These are phyloP conservation scores for Nothoprocta perdicaria DNA, from an alignment of 2,113 vertebrate genomes.

Conservation along the genomic window DNA sequence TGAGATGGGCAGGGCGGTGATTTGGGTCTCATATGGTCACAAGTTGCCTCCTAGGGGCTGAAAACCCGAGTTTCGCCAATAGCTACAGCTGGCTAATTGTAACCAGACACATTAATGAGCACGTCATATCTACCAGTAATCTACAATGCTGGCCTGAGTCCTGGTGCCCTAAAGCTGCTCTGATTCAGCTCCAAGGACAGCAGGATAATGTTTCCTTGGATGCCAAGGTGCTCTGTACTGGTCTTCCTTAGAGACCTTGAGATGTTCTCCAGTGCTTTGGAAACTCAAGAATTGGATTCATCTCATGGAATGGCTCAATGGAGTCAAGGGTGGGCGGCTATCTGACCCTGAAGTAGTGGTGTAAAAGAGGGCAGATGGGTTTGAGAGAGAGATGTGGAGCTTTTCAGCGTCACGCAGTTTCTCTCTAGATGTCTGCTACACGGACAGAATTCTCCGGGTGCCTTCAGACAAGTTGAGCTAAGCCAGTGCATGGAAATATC, in stretches of 20 bases:
- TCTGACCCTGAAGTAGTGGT: background rate
- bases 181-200: background rate
- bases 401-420: background rate
- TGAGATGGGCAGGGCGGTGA: no score
- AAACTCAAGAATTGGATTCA: background rate
- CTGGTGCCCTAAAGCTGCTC: background rate
- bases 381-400: background rate
- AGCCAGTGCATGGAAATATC: no score
- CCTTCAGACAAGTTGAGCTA: no score
- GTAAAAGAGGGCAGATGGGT: background rate
- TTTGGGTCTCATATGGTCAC: background rate
- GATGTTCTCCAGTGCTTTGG: background rate
- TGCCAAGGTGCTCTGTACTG: background rate
- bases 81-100: background rate
- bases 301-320: background rate
- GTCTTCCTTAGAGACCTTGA: background rate
- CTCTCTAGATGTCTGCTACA: no score
- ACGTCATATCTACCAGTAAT: no score
- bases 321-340: background rate
- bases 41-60: background rate
- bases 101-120: background rate
- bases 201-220: background rate
- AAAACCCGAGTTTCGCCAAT: background rate
- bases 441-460: no score
- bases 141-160: background rate